phyloP scores from a whole-genome alignment of 2,113 vertebrate species.

The Onychorhynchus coronatus region DNA sequence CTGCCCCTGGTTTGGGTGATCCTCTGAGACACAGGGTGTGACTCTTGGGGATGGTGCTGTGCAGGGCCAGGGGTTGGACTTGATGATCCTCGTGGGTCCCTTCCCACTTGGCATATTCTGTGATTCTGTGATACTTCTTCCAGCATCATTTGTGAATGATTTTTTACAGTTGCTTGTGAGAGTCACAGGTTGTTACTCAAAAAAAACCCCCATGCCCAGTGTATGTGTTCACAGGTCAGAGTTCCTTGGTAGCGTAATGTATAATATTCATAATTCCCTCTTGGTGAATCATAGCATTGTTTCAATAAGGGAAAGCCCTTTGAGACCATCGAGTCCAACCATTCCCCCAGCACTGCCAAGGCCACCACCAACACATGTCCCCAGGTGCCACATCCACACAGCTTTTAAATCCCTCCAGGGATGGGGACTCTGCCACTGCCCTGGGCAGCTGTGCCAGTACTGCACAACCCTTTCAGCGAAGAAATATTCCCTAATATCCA shows the following conservation, averaged over 20 bases:
- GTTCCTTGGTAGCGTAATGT: not conserved
- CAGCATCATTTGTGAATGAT: not conserved
- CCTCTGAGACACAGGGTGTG: too few species aligned
- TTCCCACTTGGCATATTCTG: too few species aligned
- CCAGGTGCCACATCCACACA: not conserved
- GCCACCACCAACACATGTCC: not conserved
- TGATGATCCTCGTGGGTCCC: too few species aligned
- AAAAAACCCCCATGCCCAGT: too few species aligned
- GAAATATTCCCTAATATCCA: too few species aligned
- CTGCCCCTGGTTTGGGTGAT: too few species aligned
- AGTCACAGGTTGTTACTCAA: not conserved
- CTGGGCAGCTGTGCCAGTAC: too few species aligned
- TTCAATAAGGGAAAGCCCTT: not conserved
- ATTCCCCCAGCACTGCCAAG: not conserved
- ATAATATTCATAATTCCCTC: not conserved
- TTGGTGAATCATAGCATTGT: not conserved
- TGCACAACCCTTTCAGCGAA: too few species aligned
- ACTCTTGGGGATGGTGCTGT: too few species aligned
- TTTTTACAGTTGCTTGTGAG: not conserved
- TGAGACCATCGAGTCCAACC: not conserved
- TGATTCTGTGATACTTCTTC: not conserved
- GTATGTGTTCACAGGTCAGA: fast-evolving
- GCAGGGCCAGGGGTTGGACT: too few species aligned
- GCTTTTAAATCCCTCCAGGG: too few species aligned
- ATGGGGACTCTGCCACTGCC: too few species aligned